Conservation (phyloP, 1,140 invertebrate genomes). For the Portunus trituberculatus region DNA sequence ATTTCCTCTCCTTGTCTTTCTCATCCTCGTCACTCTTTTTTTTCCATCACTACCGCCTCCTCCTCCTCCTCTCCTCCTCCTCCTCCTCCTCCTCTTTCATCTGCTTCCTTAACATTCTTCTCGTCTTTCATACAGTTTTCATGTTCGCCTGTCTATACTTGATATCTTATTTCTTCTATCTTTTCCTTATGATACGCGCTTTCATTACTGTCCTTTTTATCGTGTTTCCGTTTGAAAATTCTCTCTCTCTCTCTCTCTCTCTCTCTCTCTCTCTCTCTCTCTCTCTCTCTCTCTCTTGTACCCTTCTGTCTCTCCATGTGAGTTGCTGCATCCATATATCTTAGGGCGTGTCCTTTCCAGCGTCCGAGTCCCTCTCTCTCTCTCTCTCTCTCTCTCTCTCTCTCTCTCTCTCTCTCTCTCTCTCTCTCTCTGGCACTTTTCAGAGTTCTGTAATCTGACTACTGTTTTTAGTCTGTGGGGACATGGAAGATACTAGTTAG, state of each 20-base stretch:
- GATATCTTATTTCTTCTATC: too few species aligned
- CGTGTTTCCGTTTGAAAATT: neutral
- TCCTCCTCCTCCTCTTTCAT: neutral
- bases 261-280: slow-evolving; percentile 8
- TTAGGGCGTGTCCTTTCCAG: neutral
- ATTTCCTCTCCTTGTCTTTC: neutral
- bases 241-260: too few species aligned
- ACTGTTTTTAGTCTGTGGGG: too few species aligned
- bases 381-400: slow-evolving; percentile 20
- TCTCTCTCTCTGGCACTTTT: too few species aligned
- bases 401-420: slow-evolving; percentile 20
- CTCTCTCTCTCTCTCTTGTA: neutral
- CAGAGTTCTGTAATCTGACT: too few species aligned
- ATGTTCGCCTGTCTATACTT: too few species aligned
- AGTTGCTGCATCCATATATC: slow-evolving; percentile 21
- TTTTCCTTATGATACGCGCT: too few species aligned
- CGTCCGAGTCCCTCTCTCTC: neutral
- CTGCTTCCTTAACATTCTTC: too few species aligned
- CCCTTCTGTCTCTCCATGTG: neutral
- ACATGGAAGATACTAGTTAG: too few species aligned
- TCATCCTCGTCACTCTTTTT: neutral
- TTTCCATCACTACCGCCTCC: neutral
- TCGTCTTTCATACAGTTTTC: too few species aligned
- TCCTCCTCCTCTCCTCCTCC: neutral
- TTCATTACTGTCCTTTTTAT: neutral